phyloP scores from a whole-genome alignment of 2,888 invertebrate species.

The Lacanobia oleracea region DNA sequence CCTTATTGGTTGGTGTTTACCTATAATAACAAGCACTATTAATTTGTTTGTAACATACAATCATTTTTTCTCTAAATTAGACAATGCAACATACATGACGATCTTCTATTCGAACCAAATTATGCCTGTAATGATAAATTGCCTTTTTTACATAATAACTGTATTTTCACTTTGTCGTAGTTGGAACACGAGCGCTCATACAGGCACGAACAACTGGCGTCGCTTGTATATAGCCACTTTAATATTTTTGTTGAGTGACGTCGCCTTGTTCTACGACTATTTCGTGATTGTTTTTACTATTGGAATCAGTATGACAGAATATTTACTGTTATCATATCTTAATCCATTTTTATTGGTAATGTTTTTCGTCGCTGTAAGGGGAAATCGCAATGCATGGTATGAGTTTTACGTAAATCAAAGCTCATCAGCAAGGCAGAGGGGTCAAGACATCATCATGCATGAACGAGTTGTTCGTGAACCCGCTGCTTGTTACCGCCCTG shows the following conservation, averaged over 20 bases:
- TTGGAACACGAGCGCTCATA: neutral
- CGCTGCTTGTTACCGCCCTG: no score
- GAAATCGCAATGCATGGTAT: slow-evolving; percentile 10
- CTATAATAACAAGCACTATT: neutral
- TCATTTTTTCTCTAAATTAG: no score
- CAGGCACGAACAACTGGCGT: slow-evolving; percentile 5
- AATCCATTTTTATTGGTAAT: neutral
- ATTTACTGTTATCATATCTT: neutral
- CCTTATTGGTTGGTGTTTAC: slow-evolving; percentile 14
- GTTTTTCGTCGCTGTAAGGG: slow-evolving; percentile 1
- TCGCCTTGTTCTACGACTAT: neutral
- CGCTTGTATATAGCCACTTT: slow-evolving; percentile 31
- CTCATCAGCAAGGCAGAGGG: neutral
- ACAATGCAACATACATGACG: no score
- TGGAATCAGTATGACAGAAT: no score
- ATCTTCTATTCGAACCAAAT: neutral
- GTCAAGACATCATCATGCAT: neutral
- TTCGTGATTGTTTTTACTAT: neutral
- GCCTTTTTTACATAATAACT: slow-evolving; percentile 1
- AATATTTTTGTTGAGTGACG: slow-evolving; percentile 26
- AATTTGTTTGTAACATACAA: no score
- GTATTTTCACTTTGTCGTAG: slow-evolving; percentile 19
- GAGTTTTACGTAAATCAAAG: neutral
- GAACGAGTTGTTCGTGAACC: neutral
- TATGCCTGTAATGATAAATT: neutral